Conservation (phyloP, 2,888 invertebrate species). For the Serripes groenlandicus region DNA sequence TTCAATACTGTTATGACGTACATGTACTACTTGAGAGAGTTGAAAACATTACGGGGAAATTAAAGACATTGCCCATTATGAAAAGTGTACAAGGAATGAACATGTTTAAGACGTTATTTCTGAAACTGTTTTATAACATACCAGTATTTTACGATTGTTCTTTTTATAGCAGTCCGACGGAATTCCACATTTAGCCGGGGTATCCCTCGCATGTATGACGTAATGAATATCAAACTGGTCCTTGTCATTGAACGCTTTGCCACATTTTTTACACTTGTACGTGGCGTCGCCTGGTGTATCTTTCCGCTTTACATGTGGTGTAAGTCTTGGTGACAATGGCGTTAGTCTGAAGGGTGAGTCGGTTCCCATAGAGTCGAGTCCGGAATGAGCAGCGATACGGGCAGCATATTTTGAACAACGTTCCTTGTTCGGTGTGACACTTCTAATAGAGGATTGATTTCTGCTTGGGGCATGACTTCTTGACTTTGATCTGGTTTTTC, state of each 20-base stretch:
- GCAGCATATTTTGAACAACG: slow-evolving; percentile 3
- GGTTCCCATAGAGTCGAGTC: neutral
- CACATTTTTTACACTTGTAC: slow-evolving; percentile 48
- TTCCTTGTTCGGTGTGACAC: neutral
- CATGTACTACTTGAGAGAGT: too few relatives aligned
- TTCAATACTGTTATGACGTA: too few relatives aligned
- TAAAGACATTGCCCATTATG: too few relatives aligned
- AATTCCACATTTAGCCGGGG: slow-evolving; percentile 46
- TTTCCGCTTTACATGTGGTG: neutral
- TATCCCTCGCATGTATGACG: slow-evolving; percentile 44
- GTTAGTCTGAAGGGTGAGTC: slow-evolving; percentile 9
- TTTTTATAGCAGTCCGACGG: slow-evolving; percentile 8
- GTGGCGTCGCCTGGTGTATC: neutral
- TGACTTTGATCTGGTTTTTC: neutral
- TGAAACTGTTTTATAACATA: slow-evolving; percentile 14
- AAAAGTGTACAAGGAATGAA: too few relatives aligned
- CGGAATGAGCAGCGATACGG: neutral
- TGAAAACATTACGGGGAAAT: too few relatives aligned
- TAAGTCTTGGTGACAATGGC: slow-evolving; percentile 2
- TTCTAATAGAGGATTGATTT: slow-evolving; percentile 9
- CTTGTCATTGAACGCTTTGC: slow-evolving; percentile 42
- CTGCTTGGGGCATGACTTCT: neutral
- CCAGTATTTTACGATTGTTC: slow-evolving; percentile 23
- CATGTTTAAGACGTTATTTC: too few relatives aligned
- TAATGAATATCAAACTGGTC: slow-evolving; percentile 50